Evolutionary conservation across 2,797 vertebrate genomes (phyloP).

Genomic region (Acropternis orthonyx): DNA sequence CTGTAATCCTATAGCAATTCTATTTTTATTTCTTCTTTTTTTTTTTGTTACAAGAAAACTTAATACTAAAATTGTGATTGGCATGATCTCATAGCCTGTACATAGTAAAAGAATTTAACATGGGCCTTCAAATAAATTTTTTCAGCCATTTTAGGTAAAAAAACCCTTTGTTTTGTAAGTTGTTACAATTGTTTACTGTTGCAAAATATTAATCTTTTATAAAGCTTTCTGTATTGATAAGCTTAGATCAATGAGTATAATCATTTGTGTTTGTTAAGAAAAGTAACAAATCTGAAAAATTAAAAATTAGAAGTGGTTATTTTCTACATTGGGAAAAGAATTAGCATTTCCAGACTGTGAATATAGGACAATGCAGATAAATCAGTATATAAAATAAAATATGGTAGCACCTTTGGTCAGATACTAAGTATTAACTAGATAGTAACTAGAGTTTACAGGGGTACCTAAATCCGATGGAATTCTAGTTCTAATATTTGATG

Average conservation of each 20-base stretch:
- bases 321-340: neutral
- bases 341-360: neutral
- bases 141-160: neutral
- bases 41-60: constrained; percentile 33
- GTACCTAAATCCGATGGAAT: neutral
- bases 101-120: neutral
- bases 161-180: neutral
- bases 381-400: neutral
- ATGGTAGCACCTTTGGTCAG: neutral
- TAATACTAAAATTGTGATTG: neutral
- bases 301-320: constrained; percentile 5
- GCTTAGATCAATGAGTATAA: neutral
- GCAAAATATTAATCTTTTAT: neutral
- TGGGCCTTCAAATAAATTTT: neutral
- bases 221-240: neutral
- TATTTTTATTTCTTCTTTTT: constrained; percentile 51
- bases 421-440: neutral
- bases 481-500: neutral
- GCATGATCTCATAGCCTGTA: neutral
- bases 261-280: neutral
- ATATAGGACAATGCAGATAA: neutral
- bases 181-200: neutral
- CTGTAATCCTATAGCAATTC: neutral
- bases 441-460: neutral
- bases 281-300: constrained; percentile 33